Percentiles rank a stretch among this genome's conserved stretches.
Evolutionary conservation across 2,113 vertebrate species (phyloP).

Genomic region (Lophochroa leadbeateri): DNA sequence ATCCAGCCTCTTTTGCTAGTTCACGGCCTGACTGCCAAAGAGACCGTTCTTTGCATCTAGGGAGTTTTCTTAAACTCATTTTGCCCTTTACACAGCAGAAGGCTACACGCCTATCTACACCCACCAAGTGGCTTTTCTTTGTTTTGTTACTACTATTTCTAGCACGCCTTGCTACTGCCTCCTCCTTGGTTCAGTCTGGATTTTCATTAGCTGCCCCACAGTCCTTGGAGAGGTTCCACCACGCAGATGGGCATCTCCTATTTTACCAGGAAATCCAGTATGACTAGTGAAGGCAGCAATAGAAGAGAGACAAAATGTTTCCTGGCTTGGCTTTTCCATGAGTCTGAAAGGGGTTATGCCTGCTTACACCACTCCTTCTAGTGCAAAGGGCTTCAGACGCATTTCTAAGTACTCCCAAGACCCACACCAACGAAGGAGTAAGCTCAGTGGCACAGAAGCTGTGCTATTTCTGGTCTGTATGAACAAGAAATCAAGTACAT

Average conservation of each 20-base stretch:
- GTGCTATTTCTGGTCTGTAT: neutral
- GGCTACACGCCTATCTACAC: neutral
- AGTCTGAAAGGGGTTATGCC: neutral
- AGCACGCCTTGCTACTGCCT: neutral
- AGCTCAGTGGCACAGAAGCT: rapidly evolving
- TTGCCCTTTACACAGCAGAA: neutral
- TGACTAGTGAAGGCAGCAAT: rapidly evolving
- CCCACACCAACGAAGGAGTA: rapidly evolving
- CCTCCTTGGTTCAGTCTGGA: neutral
- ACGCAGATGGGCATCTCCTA: rapidly evolving
- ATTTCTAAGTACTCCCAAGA: rapidly evolving
- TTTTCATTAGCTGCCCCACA: rapidly evolving
- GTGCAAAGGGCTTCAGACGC: rapidly evolving
- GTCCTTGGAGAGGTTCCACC: rapidly evolving
- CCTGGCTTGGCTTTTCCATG: neutral
- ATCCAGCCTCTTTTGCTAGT: neutral
- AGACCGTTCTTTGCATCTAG: rapidly evolving
- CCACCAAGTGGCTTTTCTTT: too few relatives aligned
- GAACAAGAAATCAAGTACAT: rapidly evolving
- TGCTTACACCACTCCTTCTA: neutral
- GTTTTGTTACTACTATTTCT: neutral
- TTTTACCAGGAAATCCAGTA: neutral
- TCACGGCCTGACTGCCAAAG: rapidly evolving
- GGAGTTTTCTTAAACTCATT: neutral
- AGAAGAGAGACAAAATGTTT: neutral